A percentile compares a stretch with the other conserved stretches of the same genome.
Conservation (phyloP, 2,888 invertebrate species). For the Peribatodes rhomboidaria region DNA sequence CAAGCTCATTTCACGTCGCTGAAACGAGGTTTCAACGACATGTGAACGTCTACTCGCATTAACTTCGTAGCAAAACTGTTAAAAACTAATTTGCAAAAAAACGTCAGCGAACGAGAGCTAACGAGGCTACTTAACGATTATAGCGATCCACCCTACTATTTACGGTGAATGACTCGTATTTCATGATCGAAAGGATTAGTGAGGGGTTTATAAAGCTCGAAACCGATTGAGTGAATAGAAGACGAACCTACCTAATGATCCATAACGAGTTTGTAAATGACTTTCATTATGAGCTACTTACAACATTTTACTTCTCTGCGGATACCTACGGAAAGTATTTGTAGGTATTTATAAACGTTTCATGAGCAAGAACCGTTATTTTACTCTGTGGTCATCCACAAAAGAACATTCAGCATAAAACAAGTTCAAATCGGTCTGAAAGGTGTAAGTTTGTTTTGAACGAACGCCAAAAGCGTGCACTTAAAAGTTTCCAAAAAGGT, state of each 20-base stretch:
- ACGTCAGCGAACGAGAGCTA: constrained; percentile 62
- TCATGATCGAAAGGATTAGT: constrained; percentile 52
- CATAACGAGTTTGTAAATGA: constrained; percentile 1
- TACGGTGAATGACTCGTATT: constrained; percentile 72
- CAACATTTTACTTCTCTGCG: no score
- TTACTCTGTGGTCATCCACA: constrained; percentile 25
- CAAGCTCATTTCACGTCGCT: constrained; percentile 7
- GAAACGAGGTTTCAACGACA: constrained; percentile 10
- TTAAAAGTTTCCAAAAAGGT: constrained; percentile 46
- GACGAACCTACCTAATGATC: constrained; percentile 13
- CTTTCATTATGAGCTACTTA: neutral
- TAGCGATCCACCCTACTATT: constrained; percentile 64
- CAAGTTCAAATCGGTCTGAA: constrained; percentile 36
- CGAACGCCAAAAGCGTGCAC: constrained; percentile 43
- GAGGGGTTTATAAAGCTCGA: constrained; percentile 10
- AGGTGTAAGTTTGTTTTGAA: constrained; percentile 46
- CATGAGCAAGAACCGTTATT: neutral
- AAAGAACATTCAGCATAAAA: constrained; percentile 34
- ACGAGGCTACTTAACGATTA: constrained; percentile 75
- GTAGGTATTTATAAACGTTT: neutral
- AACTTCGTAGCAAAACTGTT: constrained; percentile 53
- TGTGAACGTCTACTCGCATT: constrained; percentile 26
- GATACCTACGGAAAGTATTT: neutral
- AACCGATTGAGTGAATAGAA: constrained; percentile 19
- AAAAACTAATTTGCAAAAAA: constrained; percentile 64